Base-by-base conservation (phyloP, 2,797 vertebrate species). In the Anabacerthia variegaticeps region DNA sequence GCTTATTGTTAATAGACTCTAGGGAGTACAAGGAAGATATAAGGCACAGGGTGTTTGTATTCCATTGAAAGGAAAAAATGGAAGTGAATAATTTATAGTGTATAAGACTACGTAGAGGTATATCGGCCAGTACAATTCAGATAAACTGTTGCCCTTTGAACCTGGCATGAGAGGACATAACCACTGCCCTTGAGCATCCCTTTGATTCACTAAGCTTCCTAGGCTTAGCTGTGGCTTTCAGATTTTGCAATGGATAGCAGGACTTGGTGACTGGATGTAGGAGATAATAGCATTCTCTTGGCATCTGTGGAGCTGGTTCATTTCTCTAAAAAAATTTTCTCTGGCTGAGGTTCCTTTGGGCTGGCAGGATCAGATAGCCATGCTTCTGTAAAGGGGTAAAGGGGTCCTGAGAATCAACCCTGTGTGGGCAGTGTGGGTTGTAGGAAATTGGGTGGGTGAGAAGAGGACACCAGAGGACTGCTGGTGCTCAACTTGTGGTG, bases 381-480 rank as follows among this genome's bases (percentile, higher is more conserved):
- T 16, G 24, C 34, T 73, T 12, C n/a, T 62, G 36, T 44, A 72
- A 14, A 26, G 78, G 26, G 11, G 8, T 28, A 11, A 87, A 59
- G 12, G 7, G 7, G n/a, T 73, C 36, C 21, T 28, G 34, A 59
- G 63, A 82, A 15, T 7, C 17, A 83, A 19, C 14, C 32, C 27
- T 30, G 21, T 1, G 6, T 6, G 11, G 20, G 18, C 3, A 41
- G 3, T 9, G 11, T 12, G 55, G 14, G 23, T 12, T 63, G 11
- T 39, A 30, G 32, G 37, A 37, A 52, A 5, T 2, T 17, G 54
- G 3, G 7, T 6, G 20, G 27, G 15, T 0, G 3, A 52, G 19
- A 65, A 32, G 5, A 74, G 14, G 41, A 65, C 39, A 23, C 46
- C 20, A 39, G 14, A 78, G 23, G 43, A 36, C 28, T 36, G 6